These are phyloP conservation scores for Benthosema pterotum DNA, from an alignment of 2,797 vertebrate species.

Conservation along the genomic window DNA sequence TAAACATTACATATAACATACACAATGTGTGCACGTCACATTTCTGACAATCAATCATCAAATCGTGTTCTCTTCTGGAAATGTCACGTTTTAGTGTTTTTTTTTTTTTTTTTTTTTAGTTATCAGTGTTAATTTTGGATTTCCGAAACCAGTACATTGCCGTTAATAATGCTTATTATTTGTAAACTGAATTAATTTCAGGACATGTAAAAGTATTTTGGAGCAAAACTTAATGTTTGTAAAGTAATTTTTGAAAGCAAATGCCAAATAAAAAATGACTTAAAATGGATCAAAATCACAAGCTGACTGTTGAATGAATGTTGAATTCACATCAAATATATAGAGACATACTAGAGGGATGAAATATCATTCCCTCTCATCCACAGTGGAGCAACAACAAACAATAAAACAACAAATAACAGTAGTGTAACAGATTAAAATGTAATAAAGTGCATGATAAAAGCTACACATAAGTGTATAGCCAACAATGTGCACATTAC, in stretches of 20 bases:
- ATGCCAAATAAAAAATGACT: conserved; percentile 69
- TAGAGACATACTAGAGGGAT: no score
- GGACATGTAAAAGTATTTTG: conserved; percentile 42
- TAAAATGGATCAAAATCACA: conserved; percentile 17
- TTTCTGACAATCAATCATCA: conserved; percentile 41
- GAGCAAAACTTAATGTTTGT: conserved; percentile 48
- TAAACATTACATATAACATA: conserved; percentile 17
- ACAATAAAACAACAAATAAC: no score
- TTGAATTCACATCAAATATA: no score
- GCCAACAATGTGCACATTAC: no score
- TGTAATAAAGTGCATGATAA: no score
- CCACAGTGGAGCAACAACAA: no score
- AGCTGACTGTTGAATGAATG: no score
- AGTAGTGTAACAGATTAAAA: no score
- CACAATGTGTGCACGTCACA: conserved; percentile 29
- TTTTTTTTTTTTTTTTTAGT: conserved; percentile 30
- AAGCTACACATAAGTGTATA: no score
- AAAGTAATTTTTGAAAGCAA: conserved; percentile 52
- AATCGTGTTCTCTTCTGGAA: neutral
- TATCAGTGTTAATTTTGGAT: conserved; percentile 34
- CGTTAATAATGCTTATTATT: conserved; percentile 49
- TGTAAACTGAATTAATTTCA: conserved; percentile 43
- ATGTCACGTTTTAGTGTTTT: conserved; percentile 19
- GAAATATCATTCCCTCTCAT: no score
- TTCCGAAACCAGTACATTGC: conserved; percentile 35